Base-by-base conservation (phyloP, 2,888 invertebrate species). In the Sicus ferrugineus region DNA sequence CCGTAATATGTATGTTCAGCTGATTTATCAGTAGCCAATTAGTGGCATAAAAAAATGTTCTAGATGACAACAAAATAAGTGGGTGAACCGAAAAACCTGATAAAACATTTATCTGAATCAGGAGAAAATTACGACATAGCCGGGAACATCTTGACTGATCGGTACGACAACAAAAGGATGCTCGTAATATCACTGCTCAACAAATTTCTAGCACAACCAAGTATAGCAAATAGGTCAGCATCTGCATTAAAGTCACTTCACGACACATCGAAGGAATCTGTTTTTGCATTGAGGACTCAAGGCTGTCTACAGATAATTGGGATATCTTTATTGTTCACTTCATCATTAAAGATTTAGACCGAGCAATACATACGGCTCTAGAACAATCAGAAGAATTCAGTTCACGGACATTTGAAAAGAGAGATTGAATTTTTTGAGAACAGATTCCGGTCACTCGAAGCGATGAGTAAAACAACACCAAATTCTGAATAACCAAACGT, bases 221-320 rank as follows among this genome's bases (percentile, higher is more conserved):
- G n/a, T 46, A 46, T 46, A 46, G n/a, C 46, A 46, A 46, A 46
- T n/a, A n/a, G n/a, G n/a, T 46, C 46, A 46, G 5, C 46, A 46
- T 11, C 46, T n/a, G 3, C 46, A 46, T 16, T 14, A 16, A n/a
- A n/a, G n/a, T n/a, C n/a, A n/a, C n/a, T n/a, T n/a, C n/a, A n/a
- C n/a, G n/a, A n/a, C n/a, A n/a, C 11, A 46, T 5, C n/a, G 1
- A 16, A 46, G 46, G 46, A 9, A 46, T 2, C 16, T n/a, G 5
- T 46, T 46, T 5, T 46, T n/a, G 50, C 2, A 50, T 16, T 50
- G 50, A 50, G 21, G 50, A 21, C 50, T 4, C 23, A 19, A 50
- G 23, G 50, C 4, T 50, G 21, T 21, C 50, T 21, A 50, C 50
- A 46, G 46, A 46, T 46, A n/a, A 11, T n/a, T 46, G 34, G 2